Percentiles rank a stretch among this genome's conserved stretches.
phyloP scores from a whole-genome alignment of 2,113 vertebrate species.

The Chaetorhynchus papuensis region DNA sequence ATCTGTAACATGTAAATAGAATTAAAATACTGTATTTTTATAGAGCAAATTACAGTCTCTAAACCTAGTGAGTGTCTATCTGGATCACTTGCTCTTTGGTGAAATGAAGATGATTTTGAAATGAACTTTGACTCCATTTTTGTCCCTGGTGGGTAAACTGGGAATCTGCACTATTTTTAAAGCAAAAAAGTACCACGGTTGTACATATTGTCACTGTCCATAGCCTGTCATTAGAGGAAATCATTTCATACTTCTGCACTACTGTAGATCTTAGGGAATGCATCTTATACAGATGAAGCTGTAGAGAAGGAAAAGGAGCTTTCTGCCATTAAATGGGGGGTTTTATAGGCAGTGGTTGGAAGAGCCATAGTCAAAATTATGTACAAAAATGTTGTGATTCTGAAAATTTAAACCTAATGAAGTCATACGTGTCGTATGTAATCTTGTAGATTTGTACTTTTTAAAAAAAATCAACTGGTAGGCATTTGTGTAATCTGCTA shows the following conservation, averaged over 20 bases:
- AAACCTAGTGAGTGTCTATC: conserved; percentile 40
- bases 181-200: conserved; percentile 55
- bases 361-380: conserved; percentile 56
- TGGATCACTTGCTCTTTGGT: conserved; percentile 58
- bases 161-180: conserved; percentile 62
- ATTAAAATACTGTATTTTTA: conserved; percentile 75
- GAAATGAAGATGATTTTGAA: conserved; percentile 50
- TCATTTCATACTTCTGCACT: conserved; percentile 52
- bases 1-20: conserved; percentile 60
- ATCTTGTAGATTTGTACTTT: conserved; percentile 60
- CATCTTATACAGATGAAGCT: conserved; percentile 45
- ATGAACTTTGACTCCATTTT: conserved; percentile 48
- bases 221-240: conserved; percentile 47
- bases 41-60: conserved; percentile 61
- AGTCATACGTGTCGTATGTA: conserved; percentile 52
- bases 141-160: conserved; percentile 50
- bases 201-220: conserved; percentile 1
- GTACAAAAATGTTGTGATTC: conserved; percentile 57
- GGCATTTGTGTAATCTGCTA: conserved; percentile 63
- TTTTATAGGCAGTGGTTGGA: conserved; percentile 13
- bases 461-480: conserved; percentile 40
- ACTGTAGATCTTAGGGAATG: conserved; percentile 54
- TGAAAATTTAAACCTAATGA: conserved; percentile 47
- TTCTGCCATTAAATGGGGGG: conserved; percentile 27
- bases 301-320: conserved; percentile 42